These are phyloP conservation scores for Adelosebastes latens DNA, from an alignment of 2,797 vertebrate genomes.

Conservation along the genomic window DNA sequence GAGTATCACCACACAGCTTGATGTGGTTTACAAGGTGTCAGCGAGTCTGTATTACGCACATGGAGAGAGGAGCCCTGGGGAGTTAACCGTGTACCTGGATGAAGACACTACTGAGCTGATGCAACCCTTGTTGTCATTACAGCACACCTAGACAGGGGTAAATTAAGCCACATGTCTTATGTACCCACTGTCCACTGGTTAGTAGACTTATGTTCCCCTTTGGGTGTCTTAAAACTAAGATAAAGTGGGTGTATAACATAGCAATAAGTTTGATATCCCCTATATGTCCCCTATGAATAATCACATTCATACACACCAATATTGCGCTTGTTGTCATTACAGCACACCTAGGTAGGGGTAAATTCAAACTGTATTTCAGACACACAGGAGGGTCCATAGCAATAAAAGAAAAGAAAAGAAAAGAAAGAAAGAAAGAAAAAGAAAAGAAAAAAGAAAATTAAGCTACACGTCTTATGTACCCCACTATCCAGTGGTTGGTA, in stretches of 20 bases:
- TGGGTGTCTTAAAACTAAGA: not conserved
- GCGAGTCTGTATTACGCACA: not conserved
- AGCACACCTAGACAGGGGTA: not conserved
- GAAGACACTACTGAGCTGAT: conserved; percentile 41
- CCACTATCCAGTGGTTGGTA: too few relatives aligned
- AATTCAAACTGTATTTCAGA: too few relatives aligned
- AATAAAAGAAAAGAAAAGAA: too few relatives aligned
- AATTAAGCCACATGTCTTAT: not conserved
- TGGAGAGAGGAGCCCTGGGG: rapidly evolving
- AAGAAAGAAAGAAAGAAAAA: too few relatives aligned
- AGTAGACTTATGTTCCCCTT: not conserved
- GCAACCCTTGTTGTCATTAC: conserved; percentile 61
- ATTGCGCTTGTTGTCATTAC: too few relatives aligned
- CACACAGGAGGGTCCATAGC: too few relatives aligned
- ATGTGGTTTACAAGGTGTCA: not conserved
- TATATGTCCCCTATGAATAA: not conserved
- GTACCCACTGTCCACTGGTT: too few relatives aligned
- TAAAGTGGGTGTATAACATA: not conserved
- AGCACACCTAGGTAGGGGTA: too few relatives aligned
- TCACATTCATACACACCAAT: too few relatives aligned
- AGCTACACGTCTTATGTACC: too few relatives aligned
- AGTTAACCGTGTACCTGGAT: not conserved
- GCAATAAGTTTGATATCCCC: not conserved
- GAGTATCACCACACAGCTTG: not conserved
- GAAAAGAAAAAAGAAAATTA: too few relatives aligned